Evolutionary conservation across 2,888 invertebrate species (phyloP).

Genomic region (Zelleria hepariella): DNA sequence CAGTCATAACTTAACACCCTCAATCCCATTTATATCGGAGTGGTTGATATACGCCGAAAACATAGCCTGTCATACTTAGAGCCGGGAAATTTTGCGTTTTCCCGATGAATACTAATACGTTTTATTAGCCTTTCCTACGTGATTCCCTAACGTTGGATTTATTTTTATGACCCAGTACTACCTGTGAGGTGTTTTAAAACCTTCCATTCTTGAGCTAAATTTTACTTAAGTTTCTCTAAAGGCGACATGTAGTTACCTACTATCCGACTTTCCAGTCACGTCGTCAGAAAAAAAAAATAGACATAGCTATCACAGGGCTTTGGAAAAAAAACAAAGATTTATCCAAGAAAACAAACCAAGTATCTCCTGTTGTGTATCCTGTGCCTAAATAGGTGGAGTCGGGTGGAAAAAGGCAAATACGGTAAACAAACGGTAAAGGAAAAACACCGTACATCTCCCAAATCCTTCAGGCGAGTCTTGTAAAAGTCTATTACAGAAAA

Average conservation of each 20-base stretch:
- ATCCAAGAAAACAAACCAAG: constrained; percentile 8
- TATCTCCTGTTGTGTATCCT: constrained; percentile 7
- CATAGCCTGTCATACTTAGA: constrained; percentile 37
- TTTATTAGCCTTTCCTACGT: constrained; percentile 29
- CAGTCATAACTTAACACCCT: constrained; percentile 58
- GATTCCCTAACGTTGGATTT: constrained; percentile 17
- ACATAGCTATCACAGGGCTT: no score
- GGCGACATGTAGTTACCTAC: no score
- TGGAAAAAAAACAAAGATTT: constrained; percentile 12
- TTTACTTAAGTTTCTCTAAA: no score
- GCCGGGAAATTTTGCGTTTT: constrained; percentile 25
- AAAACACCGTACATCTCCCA: constrained; percentile 52
- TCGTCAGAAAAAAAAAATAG: no score
- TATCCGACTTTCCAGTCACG: no score
- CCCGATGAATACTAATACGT: constrained; percentile 42
- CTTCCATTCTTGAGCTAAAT: background rate
- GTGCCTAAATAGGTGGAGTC: background rate
- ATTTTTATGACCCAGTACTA: background rate
- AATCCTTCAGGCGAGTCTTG: constrained; percentile 57
- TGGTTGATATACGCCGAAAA: constrained; percentile 57
- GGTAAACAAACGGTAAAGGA: constrained; percentile 45
- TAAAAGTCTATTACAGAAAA: constrained; percentile 61
- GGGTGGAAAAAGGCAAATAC: background rate
- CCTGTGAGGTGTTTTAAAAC: background rate
- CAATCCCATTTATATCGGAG: constrained; percentile 61